A percentile compares a stretch with the other conserved stretches of the same genome.
phyloP scores from a whole-genome alignment of 2,113 vertebrate species.

The Carettochelys insculpta region DNA sequence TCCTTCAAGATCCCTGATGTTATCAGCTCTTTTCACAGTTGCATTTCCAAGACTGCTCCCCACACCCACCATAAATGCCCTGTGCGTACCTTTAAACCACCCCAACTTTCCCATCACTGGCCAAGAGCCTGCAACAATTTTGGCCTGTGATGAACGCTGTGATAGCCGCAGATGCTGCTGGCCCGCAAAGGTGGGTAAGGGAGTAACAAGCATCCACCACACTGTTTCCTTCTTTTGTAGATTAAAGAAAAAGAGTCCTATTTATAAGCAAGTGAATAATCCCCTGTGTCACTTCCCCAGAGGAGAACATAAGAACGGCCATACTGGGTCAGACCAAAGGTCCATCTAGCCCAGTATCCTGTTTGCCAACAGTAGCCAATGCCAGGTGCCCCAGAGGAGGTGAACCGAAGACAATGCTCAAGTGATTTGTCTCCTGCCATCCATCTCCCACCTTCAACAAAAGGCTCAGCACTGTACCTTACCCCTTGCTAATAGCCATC shows the following conservation, averaged over 20 bases:
- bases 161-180: background rate
- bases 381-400: too few species aligned
- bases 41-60: background rate
- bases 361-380: too few species aligned
- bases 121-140: background rate
- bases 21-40: background rate
- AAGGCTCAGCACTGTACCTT: too few species aligned
- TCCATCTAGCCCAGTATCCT: too few species aligned
- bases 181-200: too few species aligned
- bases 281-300: background rate
- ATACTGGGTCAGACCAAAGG: too few species aligned
- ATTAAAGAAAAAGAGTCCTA: background rate
- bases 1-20: background rate
- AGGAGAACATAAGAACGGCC: too few species aligned
- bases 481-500: too few species aligned
- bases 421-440: too few species aligned
- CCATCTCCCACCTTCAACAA: too few species aligned
- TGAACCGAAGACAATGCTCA: too few species aligned
- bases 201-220: background rate
- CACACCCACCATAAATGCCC: background rate
- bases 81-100: background rate
- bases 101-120: background rate
- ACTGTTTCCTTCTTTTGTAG: background rate
- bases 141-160: too few species aligned
- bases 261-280: background rate